phyloP scores from a whole-genome alignment of 1,140 invertebrate species.

The Antheraea pernyi region DNA sequence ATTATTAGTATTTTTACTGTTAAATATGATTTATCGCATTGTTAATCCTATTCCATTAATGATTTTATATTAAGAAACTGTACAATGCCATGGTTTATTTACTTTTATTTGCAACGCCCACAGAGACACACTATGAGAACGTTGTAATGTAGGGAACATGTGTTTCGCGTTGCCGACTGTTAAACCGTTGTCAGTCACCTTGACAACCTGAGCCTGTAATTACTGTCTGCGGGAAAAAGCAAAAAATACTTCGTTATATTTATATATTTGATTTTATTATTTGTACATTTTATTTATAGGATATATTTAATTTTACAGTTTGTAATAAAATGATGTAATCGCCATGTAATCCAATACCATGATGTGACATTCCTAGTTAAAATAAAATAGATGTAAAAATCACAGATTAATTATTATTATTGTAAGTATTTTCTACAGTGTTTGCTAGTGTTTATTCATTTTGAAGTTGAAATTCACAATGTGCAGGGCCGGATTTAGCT shows the following conservation, averaged over 20 bases:
- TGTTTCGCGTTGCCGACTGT: not conserved
- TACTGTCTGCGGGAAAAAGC: not conserved
- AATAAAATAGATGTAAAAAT: not conserved
- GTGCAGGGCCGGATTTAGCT: too few species aligned
- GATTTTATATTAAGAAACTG: not conserved
- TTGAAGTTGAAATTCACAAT: not conserved
- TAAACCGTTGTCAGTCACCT: not conserved
- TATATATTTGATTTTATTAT: not conserved
- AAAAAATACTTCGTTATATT: not conserved
- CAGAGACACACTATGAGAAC: not conserved
- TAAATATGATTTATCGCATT: not conserved
- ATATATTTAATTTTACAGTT: too few species aligned
- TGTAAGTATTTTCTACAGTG: not conserved
- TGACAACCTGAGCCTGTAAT: not conserved
- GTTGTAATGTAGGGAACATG: not conserved
- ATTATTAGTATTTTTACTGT: not conserved
- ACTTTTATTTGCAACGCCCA: not conserved
- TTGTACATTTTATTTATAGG: not conserved
- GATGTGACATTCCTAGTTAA: not conserved
- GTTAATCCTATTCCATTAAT: not conserved
- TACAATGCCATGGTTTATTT: not conserved
- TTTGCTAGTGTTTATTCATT: not conserved
- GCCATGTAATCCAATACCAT: not conserved
- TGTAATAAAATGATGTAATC: too few species aligned
- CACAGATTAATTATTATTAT: not conserved